Evolutionary conservation across 2,113 vertebrate species (phyloP), one percentile per base, ranked within the genome.

Genomic region (Cairina moschata): DNA sequence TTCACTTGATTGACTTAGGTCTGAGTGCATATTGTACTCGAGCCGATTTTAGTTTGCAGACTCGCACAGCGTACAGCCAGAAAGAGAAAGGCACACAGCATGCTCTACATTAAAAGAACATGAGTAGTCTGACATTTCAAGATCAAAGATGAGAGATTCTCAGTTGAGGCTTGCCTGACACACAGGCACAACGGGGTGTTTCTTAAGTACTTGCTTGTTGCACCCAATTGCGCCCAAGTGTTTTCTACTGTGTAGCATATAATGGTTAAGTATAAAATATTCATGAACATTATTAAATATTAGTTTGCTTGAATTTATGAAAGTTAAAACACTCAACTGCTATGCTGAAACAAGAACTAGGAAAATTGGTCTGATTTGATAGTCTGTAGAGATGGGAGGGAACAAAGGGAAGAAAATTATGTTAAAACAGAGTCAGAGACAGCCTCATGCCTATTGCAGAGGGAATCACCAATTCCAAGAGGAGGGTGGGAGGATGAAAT

Each of bases 71-170:
- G n/a, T 60, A 81, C 42, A 82, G 54, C 42, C 83, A 84, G 91
- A 81, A 91, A 86, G 28, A 11, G 26, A 78, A 91, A 88, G 69
- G 76, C 85, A 93, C 60, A 40, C 76, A 95, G 88, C 83, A 81
- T 36, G 48, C 44, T 88, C 90, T 68, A 16, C 69, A 73, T 91
- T 78, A 90, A 93, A 94, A 95, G 76, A 97, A 78, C 68, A 90
- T 69, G 86, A 95, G 83, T 32, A 92, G 76, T 26, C 92, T 91
- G 90, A 93, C 73, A 88, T 90, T 83, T 90, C 83, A 32, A 72
- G 93, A 95, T 96, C 83, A 97, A 97, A 96, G 93, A 82, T 42
- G 46, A 81, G 69, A 72, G 83, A 76, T 76, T 90, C 88, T 75
- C 88, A 68, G 42, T 5, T 86, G 62, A 93, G 80, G 60, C 60